These are phyloP conservation scores for Sesamia nonagrioides DNA, from an alignment of 1,140 invertebrate species.

Conservation along the genomic window DNA sequence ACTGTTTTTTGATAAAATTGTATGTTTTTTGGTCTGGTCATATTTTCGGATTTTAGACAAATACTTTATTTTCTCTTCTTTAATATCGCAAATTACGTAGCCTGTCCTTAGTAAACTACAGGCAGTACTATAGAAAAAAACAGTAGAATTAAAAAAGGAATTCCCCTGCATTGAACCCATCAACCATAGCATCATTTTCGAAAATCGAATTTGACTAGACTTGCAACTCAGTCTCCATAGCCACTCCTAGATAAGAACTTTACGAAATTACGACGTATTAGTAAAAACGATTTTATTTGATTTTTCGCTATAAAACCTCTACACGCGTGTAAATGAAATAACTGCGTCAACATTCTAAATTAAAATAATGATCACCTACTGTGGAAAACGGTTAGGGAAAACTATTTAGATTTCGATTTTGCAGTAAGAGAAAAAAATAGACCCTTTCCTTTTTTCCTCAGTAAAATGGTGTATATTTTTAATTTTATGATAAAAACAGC, in stretches of 20 bases:
- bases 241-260: slow-evolving; percentile 29
- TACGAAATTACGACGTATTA: slow-evolving; percentile 5
- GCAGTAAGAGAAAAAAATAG: not conserved
- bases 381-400: not conserved
- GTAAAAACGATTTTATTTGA: slow-evolving; percentile 22
- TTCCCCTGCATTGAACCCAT: too few relatives aligned
- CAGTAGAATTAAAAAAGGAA: too few relatives aligned
- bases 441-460: too few relatives aligned
- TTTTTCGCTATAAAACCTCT: slow-evolving; percentile 12
- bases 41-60: not conserved
- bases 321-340: not conserved
- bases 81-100: too few relatives aligned
- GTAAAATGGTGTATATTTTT: too few relatives aligned
- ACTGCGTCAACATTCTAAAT: not conserved
- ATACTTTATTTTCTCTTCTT: not conserved
- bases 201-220: slow-evolving; percentile 27
- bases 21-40: slow-evolving; percentile 34
- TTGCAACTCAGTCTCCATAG: not conserved
- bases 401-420: not conserved
- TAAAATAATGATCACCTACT: not conserved
- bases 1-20: slow-evolving; percentile 45
- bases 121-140: too few relatives aligned
- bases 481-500: too few relatives aligned
- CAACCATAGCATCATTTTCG: not conserved
- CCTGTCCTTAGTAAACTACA: too few relatives aligned